Percentiles rank a stretch among this genome's conserved stretches.
Conservation (phyloP, 2,797 vertebrate genomes). For the Sciurus vulgaris region DNA sequence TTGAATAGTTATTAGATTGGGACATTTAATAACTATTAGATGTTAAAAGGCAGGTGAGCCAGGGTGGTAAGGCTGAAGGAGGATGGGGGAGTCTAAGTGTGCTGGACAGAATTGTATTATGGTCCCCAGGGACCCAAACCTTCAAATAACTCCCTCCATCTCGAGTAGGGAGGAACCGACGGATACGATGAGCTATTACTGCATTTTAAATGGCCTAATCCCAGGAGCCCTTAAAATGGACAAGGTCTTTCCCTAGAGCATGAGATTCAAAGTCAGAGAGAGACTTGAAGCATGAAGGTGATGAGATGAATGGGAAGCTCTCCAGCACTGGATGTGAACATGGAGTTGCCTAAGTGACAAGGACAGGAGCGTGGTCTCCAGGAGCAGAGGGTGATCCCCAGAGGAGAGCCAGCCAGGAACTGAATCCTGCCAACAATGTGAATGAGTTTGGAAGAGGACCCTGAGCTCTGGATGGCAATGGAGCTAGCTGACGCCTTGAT, state of each 20-base stretch:
- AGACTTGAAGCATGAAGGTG: not conserved
- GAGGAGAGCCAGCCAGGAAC: not conserved
- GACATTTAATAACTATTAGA: no score
- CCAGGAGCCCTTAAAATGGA: not conserved
- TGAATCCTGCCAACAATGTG: not conserved
- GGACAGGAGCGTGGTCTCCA: not conserved
- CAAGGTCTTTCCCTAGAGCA: not conserved
- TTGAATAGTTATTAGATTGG: not conserved
- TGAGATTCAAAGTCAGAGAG: not conserved
- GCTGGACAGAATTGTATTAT: not conserved
- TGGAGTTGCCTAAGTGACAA: not conserved
- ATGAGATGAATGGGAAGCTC: not conserved
- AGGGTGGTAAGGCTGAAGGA: not conserved
- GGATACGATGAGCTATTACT: not conserved
- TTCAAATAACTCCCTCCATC: not conserved
- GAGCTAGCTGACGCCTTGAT: not conserved
- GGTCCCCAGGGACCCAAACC: not conserved
- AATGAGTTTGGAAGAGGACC: not conserved
- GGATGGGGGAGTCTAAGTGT: not conserved
- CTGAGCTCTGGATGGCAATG: not conserved
- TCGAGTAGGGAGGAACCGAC: not conserved
- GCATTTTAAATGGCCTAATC: not conserved
- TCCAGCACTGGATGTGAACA: not conserved
- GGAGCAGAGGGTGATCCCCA: accelerated
- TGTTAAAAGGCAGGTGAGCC: not conserved